phyloP scores from a whole-genome alignment of 2,888 invertebrate species.

The Eristalis intricaria region DNA sequence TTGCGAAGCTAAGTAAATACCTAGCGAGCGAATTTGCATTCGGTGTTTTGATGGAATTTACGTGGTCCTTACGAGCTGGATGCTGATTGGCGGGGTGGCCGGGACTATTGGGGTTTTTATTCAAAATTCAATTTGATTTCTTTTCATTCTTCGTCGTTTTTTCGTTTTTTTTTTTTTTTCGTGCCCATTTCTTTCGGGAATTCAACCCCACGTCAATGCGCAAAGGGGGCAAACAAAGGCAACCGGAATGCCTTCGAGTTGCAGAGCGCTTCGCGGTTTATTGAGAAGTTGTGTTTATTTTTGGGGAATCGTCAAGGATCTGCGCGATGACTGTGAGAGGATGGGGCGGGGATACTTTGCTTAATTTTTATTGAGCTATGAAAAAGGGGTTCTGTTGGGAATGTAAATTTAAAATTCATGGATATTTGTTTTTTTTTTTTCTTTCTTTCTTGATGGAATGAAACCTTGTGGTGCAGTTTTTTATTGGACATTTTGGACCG shows the following conservation, averaged over 20 bases:
- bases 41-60: constrained; percentile 67
- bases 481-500: constrained; percentile 16
- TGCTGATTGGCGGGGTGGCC: constrained; percentile 34
- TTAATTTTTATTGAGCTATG: constrained; percentile 61
- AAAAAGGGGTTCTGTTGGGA: constrained; percentile 57
- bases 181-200: constrained; percentile 3
- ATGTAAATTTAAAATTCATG: constrained; percentile 68
- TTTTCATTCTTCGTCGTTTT: neutral
- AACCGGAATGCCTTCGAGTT: constrained; percentile 11
- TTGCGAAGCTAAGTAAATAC: constrained; percentile 69
- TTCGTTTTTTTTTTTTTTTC: neutral
- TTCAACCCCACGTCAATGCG: neutral
- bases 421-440: constrained; percentile 13
- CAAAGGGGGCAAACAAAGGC: constrained; percentile 35
- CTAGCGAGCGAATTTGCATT: constrained; percentile 67
- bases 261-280: constrained; percentile 29
- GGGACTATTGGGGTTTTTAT: constrained; percentile 64
- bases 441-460: neutral
- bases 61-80: constrained; percentile 50
- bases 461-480: neutral
- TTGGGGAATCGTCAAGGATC: constrained; percentile 40
- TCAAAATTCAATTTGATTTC: constrained; percentile 71
- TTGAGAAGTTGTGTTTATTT: constrained; percentile 54
- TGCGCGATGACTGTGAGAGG: neutral
- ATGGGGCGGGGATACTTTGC: constrained; percentile 15